A percentile compares a stretch with the other conserved stretches of the same genome.
These are phyloP conservation scores for Agrypnia vestita DNA, from an alignment of 1,140 invertebrate genomes.

Conservation along the genomic window DNA sequence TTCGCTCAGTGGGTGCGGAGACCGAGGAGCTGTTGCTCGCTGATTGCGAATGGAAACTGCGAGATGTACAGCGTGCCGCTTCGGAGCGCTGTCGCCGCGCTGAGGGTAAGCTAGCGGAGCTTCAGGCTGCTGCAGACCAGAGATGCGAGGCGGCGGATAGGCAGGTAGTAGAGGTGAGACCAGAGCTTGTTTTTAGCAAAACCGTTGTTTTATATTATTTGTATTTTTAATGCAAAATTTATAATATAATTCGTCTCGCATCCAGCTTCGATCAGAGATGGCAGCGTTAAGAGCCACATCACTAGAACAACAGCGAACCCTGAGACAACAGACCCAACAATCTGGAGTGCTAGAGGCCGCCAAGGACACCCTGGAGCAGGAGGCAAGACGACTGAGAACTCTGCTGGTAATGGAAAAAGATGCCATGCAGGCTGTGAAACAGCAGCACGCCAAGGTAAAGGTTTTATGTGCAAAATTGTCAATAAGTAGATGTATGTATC, in stretches of 20 bases:
- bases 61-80: constrained; percentile 68
- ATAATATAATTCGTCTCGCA: no score
- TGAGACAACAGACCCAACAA: constrained; percentile 21
- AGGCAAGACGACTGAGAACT: constrained; percentile 45
- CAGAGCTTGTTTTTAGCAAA: not conserved
- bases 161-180: constrained; percentile 49
- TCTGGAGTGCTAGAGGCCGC: constrained; percentile 42
- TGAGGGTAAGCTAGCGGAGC: constrained; percentile 47
- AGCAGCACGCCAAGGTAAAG: constrained; percentile 51
- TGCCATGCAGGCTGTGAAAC: constrained; percentile 18
- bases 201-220: no score
- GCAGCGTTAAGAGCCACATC: not conserved
- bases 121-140: constrained; percentile 47
- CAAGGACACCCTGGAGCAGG: constrained; percentile 46
- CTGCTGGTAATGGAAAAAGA: constrained; percentile 55
- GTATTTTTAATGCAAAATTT: no score
- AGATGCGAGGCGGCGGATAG: constrained; percentile 48
- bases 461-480: not conserved
- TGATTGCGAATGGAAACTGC: constrained; percentile 73
- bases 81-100: constrained; percentile 61
- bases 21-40: constrained; percentile 69
- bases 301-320: constrained; percentile 24
- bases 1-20: constrained; percentile 68
- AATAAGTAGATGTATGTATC: no score
- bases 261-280: constrained; percentile 30